Base-by-base conservation (phyloP, 2,888 invertebrate genomes). In the Drosophila stalkeri region DNA sequence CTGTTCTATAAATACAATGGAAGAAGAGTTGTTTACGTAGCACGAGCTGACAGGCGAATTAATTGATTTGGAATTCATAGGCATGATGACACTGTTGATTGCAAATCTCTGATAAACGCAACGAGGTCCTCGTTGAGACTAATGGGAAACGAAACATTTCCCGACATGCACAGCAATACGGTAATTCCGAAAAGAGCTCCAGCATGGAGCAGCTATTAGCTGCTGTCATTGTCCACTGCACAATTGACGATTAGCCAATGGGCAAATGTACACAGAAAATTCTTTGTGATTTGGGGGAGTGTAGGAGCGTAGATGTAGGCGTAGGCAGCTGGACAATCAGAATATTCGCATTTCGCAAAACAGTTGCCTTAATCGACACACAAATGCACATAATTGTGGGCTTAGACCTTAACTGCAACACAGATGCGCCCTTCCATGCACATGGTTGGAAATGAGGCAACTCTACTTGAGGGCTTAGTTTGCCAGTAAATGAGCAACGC, bases 111-210 rank as follows among this genome's bases (percentile, higher is more conserved):
- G 35, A 54, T 49, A 54, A 16, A 61, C 57, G 6, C 33, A 31
- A n/a, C 31, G n/a, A 39, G 16, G 6, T 16, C 11, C 11, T 18
- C 6, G 12, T 12, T 5, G 33, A 12, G 23, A 23, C 37, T 16
- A 55, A 55, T 55, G 39, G n/a, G 11, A 39, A 54, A n/a, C 23
- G 39, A 55, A 37, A 35, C 35, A 20, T 54, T 20, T 6, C 23
- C 37, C 14, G 37, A 20, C 33, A 51, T 51, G 51, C 18, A 33
- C 47, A 84, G 81, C 18, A 67, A n/a, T 18, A 72, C 2, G 82
- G 81, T 68, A 91, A 90, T 69, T 81, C 82, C 7, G 66, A 54
- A 0, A 47, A 57, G 2, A 61, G 66, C 0, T 65, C 11, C 43
- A 33, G 41, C 14, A 16, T 43, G 31, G 14, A 3, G 16, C 31